Conservation (phyloP, 2,888 invertebrate genomes). For the Aleiodes testaceus region DNA sequence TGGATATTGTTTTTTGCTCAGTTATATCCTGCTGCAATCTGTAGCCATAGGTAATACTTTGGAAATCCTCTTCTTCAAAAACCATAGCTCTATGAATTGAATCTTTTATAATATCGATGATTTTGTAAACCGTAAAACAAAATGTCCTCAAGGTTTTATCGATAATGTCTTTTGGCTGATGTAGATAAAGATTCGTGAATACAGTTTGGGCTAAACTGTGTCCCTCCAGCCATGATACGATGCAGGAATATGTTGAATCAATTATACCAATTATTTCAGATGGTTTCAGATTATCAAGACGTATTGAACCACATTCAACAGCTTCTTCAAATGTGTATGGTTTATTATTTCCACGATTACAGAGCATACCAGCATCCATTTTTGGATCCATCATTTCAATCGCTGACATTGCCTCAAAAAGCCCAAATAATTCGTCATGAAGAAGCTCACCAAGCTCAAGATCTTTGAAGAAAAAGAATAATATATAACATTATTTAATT, state of each 20-base stretch:
- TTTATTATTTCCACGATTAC: constrained; percentile 89
- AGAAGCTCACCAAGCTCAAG: constrained; percentile 91
- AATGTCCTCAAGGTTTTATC: constrained; percentile 90
- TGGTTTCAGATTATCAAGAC: constrained; percentile 83
- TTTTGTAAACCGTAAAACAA: constrained; percentile 89
- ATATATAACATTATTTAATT: not conserved
- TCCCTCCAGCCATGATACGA: constrained; percentile 98
- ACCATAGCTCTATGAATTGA: constrained; percentile 91
- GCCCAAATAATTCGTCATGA: constrained; percentile 91
- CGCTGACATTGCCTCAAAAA: constrained; percentile 99
- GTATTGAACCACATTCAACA: constrained; percentile 85
- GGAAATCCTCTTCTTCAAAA: constrained; percentile 97
- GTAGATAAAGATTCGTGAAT: constrained; percentile 95
- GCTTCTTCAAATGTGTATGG: constrained; percentile 91
- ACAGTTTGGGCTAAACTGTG: constrained; percentile 97
- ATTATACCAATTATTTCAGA: constrained; percentile 93
- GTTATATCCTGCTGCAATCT: constrained; percentile 87
- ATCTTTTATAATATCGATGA: constrained; percentile 91
- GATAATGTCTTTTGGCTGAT: constrained; percentile 89
- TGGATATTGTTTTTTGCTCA: constrained; percentile 85
- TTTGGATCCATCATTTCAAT: constrained; percentile 99
- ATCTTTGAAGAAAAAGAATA: constrained; percentile 73
- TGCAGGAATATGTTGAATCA: constrained; percentile 93
- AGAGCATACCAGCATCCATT: constrained; percentile 99
- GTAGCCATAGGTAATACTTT: constrained; percentile 93